A percentile compares a stretch with the other conserved stretches of the same genome.
Conservation (phyloP, 2,797 vertebrate species). For the Hyperoplus immaculatus region DNA sequence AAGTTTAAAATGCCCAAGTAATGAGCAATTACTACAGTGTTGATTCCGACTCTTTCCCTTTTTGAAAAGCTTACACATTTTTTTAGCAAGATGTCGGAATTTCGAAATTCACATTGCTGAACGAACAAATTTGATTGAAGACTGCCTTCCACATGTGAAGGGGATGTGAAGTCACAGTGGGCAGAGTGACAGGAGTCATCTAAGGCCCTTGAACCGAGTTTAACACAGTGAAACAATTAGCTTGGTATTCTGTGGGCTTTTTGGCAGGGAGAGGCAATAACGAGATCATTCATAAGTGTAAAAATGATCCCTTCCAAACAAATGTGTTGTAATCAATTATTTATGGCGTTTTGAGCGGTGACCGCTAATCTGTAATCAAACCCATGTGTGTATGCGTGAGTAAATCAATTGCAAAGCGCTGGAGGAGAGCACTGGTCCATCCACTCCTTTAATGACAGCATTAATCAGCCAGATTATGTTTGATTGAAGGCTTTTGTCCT, state of each 20-base stretch:
- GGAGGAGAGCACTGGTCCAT: slow-evolving; percentile 29
- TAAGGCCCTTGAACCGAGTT: slow-evolving; percentile 58
- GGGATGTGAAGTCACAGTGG: slow-evolving; percentile 66
- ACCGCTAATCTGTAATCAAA: slow-evolving; percentile 51
- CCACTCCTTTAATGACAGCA: slow-evolving; percentile 32
- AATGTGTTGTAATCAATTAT: slow-evolving; percentile 67
- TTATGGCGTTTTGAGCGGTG: slow-evolving; percentile 44
- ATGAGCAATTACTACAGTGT: slow-evolving; percentile 35
- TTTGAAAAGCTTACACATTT: slow-evolving; percentile 13
- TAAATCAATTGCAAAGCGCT: slow-evolving; percentile 44
- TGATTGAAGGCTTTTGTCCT: slow-evolving; percentile 56
- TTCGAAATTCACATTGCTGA: slow-evolving; percentile 18
- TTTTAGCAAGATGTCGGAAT: slow-evolving; percentile 22
- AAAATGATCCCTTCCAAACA: slow-evolving; percentile 48
- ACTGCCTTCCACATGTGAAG: slow-evolving; percentile 49
- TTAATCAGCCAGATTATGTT: slow-evolving; percentile 41
- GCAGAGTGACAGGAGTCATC: slow-evolving; percentile 65
- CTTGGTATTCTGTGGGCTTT: slow-evolving; percentile 59
- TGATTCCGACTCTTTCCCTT: slow-evolving; percentile 52
- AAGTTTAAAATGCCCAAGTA: slow-evolving; percentile 38
- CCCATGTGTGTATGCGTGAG: slow-evolving; percentile 41
- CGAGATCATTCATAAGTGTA: slow-evolving; percentile 52
- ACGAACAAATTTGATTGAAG: slow-evolving; percentile 47
- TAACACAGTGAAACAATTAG: slow-evolving; percentile 79
- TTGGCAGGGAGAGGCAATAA: slow-evolving; percentile 52